A percentile compares a stretch with the other conserved stretches of the same genome.
phyloP scores from a whole-genome alignment of 2,888 invertebrate genomes.

The Drosophila putrida region DNA sequence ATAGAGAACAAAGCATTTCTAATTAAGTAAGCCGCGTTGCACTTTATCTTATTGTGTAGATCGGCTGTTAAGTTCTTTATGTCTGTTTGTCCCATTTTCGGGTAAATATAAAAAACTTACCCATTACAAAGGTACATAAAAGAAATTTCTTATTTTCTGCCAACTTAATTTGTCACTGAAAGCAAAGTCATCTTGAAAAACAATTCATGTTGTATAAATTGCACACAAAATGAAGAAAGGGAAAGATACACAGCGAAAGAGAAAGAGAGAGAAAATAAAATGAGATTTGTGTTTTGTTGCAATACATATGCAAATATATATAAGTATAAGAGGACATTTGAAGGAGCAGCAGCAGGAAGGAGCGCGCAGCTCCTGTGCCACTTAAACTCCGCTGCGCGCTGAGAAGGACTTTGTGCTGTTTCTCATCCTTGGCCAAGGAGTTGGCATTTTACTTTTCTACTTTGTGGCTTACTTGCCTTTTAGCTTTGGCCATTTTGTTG shows the following conservation, averaged over 20 bases:
- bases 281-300: conserved; percentile 45
- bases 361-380: conserved; percentile 58
- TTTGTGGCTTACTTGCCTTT: conserved; percentile 80
- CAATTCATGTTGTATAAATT: conserved; percentile 74
- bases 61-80: conserved; percentile 21
- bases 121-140: conserved; percentile 39
- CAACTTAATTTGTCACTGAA: conserved; percentile 78
- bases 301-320: conserved; percentile 75
- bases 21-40: conserved; percentile 18
- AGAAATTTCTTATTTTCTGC: conserved; percentile 70
- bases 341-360: conserved; percentile 38
- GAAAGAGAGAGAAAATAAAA: conserved; percentile 37
- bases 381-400: conserved; percentile 71
- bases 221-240: conserved; percentile 52
- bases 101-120: conserved; percentile 7
- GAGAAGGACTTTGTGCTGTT: conserved; percentile 45
- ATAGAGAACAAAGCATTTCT: background rate
- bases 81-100: conserved; percentile 4
- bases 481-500: conserved; percentile 73
- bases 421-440: conserved; percentile 55
- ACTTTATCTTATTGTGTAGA: background rate
- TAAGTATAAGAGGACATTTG: conserved; percentile 33
- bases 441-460: conserved; percentile 79
- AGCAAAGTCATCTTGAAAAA: conserved; percentile 67
- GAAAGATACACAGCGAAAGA: conserved; percentile 13